Evolutionary conservation across 2,113 vertebrate species (phyloP).

Genomic region (Hemiscyllium ocellatum): DNA sequence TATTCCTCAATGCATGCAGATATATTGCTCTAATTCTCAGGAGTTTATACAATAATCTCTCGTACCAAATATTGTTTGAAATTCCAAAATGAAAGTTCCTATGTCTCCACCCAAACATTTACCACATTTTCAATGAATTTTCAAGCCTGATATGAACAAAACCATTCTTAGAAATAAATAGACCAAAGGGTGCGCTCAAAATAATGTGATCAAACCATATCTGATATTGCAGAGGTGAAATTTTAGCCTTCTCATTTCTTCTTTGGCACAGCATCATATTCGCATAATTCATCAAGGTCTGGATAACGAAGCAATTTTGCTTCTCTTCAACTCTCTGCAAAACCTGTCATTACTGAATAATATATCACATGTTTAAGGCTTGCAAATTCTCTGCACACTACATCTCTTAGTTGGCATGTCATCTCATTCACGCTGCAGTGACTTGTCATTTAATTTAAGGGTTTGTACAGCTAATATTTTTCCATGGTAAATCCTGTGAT

Average conservation of each 20-base stretch:
- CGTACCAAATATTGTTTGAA: neutral
- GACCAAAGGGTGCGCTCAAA: neutral
- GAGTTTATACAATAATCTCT: neutral
- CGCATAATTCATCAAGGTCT: slow-evolving; percentile 30
- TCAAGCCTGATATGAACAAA: neutral
- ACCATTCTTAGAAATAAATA: neutral
- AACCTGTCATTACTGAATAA: slow-evolving; percentile 7
- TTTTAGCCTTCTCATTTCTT: slow-evolving; percentile 9
- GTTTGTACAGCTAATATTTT: slow-evolving; percentile 16
- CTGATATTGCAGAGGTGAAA: neutral
- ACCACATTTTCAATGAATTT: neutral
- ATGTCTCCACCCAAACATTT: neutral
- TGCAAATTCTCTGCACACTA: slow-evolving; percentile 25
- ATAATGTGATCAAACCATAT: neutral
- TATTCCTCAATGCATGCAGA: neutral
- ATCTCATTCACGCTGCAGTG: slow-evolving; percentile 25
- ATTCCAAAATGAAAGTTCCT: neutral
- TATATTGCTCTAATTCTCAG: neutral
- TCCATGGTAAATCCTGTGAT: slow-evolving; percentile 11
- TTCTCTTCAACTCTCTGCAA: slow-evolving; percentile 31
- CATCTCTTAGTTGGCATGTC: slow-evolving; percentile 27
- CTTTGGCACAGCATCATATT: neutral
- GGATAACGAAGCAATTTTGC: slow-evolving; percentile 19
- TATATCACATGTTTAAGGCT: slow-evolving; percentile 30
- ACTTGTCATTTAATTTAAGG: slow-evolving; percentile 35